Evolutionary conservation across 2,888 invertebrate genomes (phyloP).

Genomic region (Diplolepis rosae): DNA sequence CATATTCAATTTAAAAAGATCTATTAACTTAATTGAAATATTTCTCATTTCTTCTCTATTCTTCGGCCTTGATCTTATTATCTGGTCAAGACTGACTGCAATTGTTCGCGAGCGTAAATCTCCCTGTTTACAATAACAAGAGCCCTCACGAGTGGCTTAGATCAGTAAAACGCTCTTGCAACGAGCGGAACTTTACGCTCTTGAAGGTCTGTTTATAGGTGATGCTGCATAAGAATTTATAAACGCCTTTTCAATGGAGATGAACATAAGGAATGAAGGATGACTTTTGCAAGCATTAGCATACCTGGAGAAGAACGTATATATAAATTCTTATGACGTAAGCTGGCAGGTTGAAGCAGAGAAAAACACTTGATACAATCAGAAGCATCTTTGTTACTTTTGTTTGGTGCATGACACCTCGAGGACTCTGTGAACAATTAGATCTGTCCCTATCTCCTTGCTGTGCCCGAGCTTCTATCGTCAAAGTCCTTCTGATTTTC

Average conservation of each 20-base stretch:
- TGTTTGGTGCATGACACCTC: conserved; percentile 73
- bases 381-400: conserved; percentile 89
- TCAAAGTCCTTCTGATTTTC: conserved; percentile 68
- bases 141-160: conserved; percentile 6
- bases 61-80: conserved; percentile 14
- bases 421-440: conserved; percentile 41
- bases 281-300: not conserved
- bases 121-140: conserved; percentile 21
- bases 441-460: conserved; percentile 37
- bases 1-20: no score
- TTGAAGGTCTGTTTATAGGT: conserved; percentile 7
- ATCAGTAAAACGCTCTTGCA: conserved; percentile 28
- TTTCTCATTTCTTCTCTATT: not conserved
- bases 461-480: not conserved
- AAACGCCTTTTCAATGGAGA: not conserved
- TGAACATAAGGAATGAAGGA: not conserved
- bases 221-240: not conserved
- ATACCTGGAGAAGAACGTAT: conserved; percentile 65
- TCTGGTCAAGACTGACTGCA: conserved; percentile 25
- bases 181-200: conserved; percentile 6
- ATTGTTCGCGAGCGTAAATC: conserved; percentile 23
- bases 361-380: conserved; percentile 86
- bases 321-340: conserved; percentile 82
- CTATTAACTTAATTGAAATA: not conserved
- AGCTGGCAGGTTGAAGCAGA: conserved; percentile 85